Conservation (phyloP, 2,888 invertebrate genomes). For the Elegia similella region DNA sequence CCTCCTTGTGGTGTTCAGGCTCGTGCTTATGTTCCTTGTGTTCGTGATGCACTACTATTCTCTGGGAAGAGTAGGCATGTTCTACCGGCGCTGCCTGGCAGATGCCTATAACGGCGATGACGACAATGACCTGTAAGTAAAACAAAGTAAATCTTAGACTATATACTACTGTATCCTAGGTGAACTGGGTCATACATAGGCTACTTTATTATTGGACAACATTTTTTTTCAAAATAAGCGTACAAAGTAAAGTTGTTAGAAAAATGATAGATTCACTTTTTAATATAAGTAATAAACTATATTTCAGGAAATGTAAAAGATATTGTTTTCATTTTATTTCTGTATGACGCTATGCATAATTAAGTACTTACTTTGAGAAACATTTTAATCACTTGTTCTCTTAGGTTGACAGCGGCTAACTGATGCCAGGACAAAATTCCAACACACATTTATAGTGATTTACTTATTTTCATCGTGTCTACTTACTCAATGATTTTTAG, state of each 20-base stretch:
- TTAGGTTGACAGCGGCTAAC: not conserved
- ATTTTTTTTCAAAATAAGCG: too few species aligned
- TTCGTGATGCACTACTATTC: constrained; percentile 20
- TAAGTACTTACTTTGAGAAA: constrained; percentile 10
- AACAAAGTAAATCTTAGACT: not conserved
- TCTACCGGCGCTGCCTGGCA: constrained; percentile 15
- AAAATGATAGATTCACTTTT: too few species aligned
- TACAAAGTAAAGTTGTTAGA: too few species aligned
- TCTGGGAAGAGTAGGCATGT: constrained; percentile 37
- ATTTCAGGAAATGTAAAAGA: too few species aligned
- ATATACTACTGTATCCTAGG: too few species aligned
- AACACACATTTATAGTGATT: constrained; percentile 8
- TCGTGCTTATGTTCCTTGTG: constrained; percentile 17
- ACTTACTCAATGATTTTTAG: constrained; percentile 9
- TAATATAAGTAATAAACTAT: too few species aligned
- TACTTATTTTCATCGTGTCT: not conserved
- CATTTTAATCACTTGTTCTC: constrained; percentile 4
- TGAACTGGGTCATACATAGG: too few species aligned
- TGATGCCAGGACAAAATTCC: constrained; percentile 7
- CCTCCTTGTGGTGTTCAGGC: constrained; percentile 26
- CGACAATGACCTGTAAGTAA: constrained; percentile 30
- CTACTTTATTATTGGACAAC: too few species aligned
- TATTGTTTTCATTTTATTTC: too few species aligned
- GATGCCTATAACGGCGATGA: constrained; percentile 22
- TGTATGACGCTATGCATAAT: too few species aligned